A percentile compares a stretch with the other conserved stretches of the same genome.
These are phyloP conservation scores for Oenanthe melanoleuca DNA, from an alignment of 2,113 vertebrate genomes.

Conservation along the genomic window DNA sequence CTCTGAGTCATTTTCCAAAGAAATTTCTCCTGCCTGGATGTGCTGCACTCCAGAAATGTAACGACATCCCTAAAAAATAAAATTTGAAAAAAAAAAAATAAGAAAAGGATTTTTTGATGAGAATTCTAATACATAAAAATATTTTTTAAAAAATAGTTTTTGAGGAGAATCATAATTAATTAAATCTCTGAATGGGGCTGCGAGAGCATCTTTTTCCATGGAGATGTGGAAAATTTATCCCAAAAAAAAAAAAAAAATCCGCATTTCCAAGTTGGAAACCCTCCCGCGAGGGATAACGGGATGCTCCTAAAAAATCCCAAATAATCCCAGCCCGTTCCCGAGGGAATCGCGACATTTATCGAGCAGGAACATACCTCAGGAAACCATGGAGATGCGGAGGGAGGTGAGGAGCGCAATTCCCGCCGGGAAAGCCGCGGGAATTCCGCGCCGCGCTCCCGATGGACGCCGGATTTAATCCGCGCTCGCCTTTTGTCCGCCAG, in stretches of 20 bases:
- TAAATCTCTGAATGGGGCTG: not conserved
- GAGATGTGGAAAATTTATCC: no score
- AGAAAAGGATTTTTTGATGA: not conserved
- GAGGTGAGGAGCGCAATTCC: not conserved
- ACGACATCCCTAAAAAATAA: not conserved
- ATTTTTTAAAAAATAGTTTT: fast-evolving
- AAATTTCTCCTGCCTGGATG: not conserved
- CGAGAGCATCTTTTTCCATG: not conserved
- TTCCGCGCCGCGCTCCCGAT: not conserved
- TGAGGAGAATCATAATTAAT: not conserved
- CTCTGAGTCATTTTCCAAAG: not conserved
- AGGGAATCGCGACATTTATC: constrained; percentile 45
- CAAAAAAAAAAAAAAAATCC: not conserved
- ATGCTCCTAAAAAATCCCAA: not conserved
- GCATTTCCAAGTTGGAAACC: not conserved
- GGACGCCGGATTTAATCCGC: constrained; percentile 65
- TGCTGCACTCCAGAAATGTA: fast-evolving
- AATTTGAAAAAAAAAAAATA: not conserved
- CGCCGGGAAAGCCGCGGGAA: constrained; percentile 5
- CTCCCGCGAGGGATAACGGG: not conserved
- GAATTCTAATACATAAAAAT: not conserved
- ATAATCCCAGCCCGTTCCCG: not conserved
- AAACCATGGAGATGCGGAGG: constrained; percentile 37
- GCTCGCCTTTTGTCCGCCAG: constrained; percentile 75
- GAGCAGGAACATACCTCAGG: constrained; percentile 46